Evolutionary conservation across 2,888 invertebrate species (phyloP), one percentile per base, ranked within the genome.

Genomic region (Leptinotarsa rubiginosa): DNA sequence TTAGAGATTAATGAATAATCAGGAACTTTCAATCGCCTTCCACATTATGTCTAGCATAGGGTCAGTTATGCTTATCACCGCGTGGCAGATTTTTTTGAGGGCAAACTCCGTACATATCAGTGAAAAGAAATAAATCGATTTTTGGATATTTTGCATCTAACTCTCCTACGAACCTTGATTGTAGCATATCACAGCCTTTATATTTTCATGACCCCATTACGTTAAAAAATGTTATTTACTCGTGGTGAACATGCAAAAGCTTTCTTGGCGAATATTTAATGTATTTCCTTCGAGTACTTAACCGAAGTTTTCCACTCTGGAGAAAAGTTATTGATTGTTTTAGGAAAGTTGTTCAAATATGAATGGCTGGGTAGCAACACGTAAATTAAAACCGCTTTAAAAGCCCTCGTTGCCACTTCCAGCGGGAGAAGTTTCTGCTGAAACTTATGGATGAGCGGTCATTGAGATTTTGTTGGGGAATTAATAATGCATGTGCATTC

Each of bases 251-350:
- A 75, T 72, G 75, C 72, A 47, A 75, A 59, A 47, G 65, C 68
- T 65, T 65, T 65, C 62, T 65, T 59, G 64, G 15, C 64, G 54
- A 41, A 47, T 74, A 68, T 71, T 73, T 69, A 65, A 56, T 72
- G 59, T 16, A 15, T 13, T 22, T 15, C 13, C 22, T 18, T 13
- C 12, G 56, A 20, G 15, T 56, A 56, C 56, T 56, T 22, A 15
- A 22, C 22, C 22, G 4, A 56, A 65, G 47, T 65, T 47, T 47
- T 49, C 47, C 20, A 65, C 65, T 65, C 65, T 0, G 22, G 47
- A 20, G 47, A 47, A 65, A 15, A 56, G 56, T 47, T 65, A 65
- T 41, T 47, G 47, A 65, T 65, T 47, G 65, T 41, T 65, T 65
- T 13, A 20, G 20, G 65, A 22, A 56, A 56, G 56, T 56, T 56